phyloP scores from a whole-genome alignment of 2,113 vertebrate species.

The Sander lucioperca region DNA sequence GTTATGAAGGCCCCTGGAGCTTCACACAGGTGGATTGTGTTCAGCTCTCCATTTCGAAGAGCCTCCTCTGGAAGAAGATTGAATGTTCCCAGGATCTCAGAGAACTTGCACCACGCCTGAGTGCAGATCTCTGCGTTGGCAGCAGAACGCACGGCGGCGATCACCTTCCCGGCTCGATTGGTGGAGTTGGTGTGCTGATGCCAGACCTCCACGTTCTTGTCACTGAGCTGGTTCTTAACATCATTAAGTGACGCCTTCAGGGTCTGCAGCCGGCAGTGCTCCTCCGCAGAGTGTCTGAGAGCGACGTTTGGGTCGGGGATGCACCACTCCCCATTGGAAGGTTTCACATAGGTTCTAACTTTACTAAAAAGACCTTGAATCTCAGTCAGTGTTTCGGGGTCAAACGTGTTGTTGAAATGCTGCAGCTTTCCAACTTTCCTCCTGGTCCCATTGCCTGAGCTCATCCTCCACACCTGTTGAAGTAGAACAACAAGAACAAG shows the following conservation, averaged over 20 bases:
- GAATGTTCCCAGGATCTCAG: slow-evolving; percentile 91
- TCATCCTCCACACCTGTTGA: slow-evolving; percentile 84
- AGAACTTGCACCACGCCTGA: slow-evolving; percentile 97
- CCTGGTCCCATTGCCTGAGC: slow-evolving; percentile 73
- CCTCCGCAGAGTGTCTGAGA: slow-evolving; percentile 78
- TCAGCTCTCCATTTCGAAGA: slow-evolving; percentile 85
- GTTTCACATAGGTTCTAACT: slow-evolving; percentile 85
- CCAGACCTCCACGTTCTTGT: slow-evolving; percentile 95
- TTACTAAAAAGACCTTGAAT: slow-evolving; percentile 89
- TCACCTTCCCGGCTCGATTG: slow-evolving; percentile 92
- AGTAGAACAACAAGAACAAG: neutral
- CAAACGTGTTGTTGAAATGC: slow-evolving; percentile 53
- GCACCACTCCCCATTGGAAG: slow-evolving; percentile 84
- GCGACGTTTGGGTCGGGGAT: slow-evolving; percentile 84
- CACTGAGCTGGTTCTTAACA: slow-evolving; percentile 93
- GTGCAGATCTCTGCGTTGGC: slow-evolving; percentile 94
- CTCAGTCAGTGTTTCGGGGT: slow-evolving; percentile 83
- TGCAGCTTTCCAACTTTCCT: slow-evolving; percentile 76
- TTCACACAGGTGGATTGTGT: slow-evolving; percentile 94
- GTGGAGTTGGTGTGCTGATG: slow-evolving; percentile 94
- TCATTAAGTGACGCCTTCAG: slow-evolving; percentile 91
- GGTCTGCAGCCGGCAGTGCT: slow-evolving; percentile 82
- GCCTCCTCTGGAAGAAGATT: slow-evolving; percentile 85
- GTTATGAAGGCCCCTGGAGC: slow-evolving; percentile 94
- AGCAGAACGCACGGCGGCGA: slow-evolving; percentile 85